Base-by-base conservation (phyloP, 2,888 invertebrate genomes). In the Phaedon cochleariae region DNA sequence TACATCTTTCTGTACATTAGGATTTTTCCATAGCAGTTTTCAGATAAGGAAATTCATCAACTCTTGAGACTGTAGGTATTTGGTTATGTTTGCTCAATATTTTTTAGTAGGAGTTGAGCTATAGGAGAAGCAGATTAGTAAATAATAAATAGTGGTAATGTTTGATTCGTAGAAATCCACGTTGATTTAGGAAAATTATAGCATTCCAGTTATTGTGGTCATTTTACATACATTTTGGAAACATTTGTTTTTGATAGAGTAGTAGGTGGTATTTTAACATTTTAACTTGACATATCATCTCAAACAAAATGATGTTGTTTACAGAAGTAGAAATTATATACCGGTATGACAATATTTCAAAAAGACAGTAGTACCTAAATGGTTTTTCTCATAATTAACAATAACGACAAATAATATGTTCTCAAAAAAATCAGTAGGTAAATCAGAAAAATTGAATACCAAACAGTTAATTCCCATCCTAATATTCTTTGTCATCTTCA, bases 151-250 rank as follows among this genome's bases (percentile, higher is more conserved):
- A 46, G 41, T 12, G 10, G 26, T 52, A 46, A 4, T 15, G 17
- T 37, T 41, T 21, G 29, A 61, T 61, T 54, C 60, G 20, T 46
- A 41, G 41, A 49, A 31, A 45, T 55, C 21, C 6, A 46, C 54
- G n/a, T n/a, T n/a, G n/a, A n/a, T n/a, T n/a, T n/a, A n/a, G n/a
- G n/a, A n/a, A n/a, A n/a, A n/a, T n/a, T n/a, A n/a, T 57, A 29
- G 51, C 62, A 68, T 68, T 68, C 68, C 68, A 60, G 21, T 49
- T 6, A 59, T 62, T 62, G 62, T 59, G 59, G 61, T 62, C 34
- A 34, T 57, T 41, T 52, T 26, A 26, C 21, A 4, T 12, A 41
- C 26, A 17, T n/a, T 48, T 29, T 34, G 29, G 22, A 31, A 21
- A 22, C 26, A 53, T 41, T 53, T 15, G 46, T 53, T 20, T 12